These are phyloP conservation scores for Cirrhinus mrigala DNA, from an alignment of 2,797 vertebrate species.

Conservation along the genomic window DNA sequence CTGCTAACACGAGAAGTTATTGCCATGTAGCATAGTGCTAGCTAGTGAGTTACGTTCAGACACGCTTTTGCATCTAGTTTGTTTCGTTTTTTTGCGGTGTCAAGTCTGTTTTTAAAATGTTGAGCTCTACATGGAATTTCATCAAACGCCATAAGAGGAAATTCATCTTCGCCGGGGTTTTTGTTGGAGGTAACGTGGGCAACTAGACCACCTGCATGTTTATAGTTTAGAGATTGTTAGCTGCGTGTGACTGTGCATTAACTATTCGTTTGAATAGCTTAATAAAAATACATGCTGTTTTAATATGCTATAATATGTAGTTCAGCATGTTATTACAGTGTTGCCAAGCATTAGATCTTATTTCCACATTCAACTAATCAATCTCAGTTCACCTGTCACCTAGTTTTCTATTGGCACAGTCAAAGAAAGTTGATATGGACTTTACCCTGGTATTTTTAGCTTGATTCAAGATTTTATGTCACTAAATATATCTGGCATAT, in stretches of 20 bases:
- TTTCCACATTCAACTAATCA: not conserved
- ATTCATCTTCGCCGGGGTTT: constrained; percentile 87
- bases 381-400: constrained; percentile 52
- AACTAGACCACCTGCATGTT: not conserved
- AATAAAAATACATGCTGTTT: not conserved
- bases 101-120: constrained; percentile 75
- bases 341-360: not conserved
- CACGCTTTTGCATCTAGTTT: not conserved
- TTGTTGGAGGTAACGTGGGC: constrained; percentile 84
- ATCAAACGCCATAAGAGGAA: constrained; percentile 94
- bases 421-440: not conserved
- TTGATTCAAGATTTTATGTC: not conserved
- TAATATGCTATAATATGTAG: not conserved
- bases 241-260: not conserved
- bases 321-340: not conserved
- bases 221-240: not conserved
- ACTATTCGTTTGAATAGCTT: not conserved
- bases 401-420: not conserved
- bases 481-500: not conserved
- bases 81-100: not conserved
- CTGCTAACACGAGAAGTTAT: constrained; percentile 37
- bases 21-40: constrained; percentile 53
- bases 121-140: constrained; percentile 89
- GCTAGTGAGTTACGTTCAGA: constrained; percentile 52
- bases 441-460: not conserved